These are phyloP conservation scores for Bombus turneri DNA, from an alignment of 1,140 invertebrate genomes.

Conservation along the genomic window DNA sequence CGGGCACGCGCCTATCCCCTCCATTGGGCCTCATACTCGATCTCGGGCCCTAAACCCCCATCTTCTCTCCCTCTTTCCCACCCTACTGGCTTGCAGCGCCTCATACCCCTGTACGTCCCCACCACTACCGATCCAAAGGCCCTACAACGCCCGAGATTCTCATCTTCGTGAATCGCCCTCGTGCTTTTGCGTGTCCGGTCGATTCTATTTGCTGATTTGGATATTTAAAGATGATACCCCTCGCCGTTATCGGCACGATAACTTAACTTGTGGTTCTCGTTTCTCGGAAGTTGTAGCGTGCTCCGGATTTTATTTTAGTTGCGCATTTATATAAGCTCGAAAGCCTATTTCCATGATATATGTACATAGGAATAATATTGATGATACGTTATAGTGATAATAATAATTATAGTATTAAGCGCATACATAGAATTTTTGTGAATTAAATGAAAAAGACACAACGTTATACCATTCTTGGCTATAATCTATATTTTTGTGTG, in stretches of 20 bases:
- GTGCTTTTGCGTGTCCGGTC: slow-evolving; percentile 9
- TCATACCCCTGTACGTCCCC: slow-evolving; percentile 65
- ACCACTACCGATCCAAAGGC: slow-evolving; percentile 65
- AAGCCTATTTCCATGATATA: neutral
- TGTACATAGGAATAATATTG: neutral
- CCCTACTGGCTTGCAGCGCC: slow-evolving; percentile 61
- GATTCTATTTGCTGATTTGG: slow-evolving; percentile 47
- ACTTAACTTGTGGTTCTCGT: neutral
- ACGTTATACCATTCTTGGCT: neutral
- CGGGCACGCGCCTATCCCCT: slow-evolving; percentile 81
- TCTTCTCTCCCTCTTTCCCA: slow-evolving; percentile 62
- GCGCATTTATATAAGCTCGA: neutral
- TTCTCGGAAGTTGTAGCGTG: slow-evolving; percentile 16
- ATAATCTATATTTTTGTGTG: neutral
- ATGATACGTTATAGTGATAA: neutral
- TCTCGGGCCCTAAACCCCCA: slow-evolving; percentile 77
- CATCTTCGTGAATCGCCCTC: slow-evolving; percentile 67
- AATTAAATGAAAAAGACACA: neutral
- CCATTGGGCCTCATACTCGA: slow-evolving; percentile 66
- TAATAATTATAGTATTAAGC: neutral
- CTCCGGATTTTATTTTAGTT: neutral
- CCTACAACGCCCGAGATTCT: slow-evolving; percentile 77
- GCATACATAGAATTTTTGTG: neutral
- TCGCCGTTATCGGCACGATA: slow-evolving; percentile 41
- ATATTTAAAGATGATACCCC: slow-evolving; percentile 45